These are phyloP conservation scores for Lypha dubia DNA, from an alignment of 2,888 invertebrate genomes.

Conservation along the genomic window DNA sequence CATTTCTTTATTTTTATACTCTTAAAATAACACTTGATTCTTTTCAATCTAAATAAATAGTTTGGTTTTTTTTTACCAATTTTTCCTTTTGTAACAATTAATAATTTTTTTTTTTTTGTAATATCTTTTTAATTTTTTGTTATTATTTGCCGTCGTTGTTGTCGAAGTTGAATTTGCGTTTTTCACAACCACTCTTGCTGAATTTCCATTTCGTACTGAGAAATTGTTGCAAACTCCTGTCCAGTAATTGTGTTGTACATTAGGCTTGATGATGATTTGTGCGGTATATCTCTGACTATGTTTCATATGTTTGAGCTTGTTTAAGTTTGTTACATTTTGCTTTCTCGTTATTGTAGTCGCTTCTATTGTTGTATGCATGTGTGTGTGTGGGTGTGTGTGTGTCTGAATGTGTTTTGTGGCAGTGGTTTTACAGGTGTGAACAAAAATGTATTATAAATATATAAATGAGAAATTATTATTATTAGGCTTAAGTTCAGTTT, in stretches of 20 bases:
- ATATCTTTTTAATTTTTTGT: constrained; percentile 57
- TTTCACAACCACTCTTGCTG: constrained; percentile 76
- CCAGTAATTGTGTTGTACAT: constrained; percentile 67
- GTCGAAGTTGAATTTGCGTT: constrained; percentile 45
- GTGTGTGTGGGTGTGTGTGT: not conserved
- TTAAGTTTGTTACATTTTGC: constrained; percentile 56
- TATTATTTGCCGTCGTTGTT: constrained; percentile 22
- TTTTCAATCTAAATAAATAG: constrained; percentile 61
- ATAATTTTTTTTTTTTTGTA: constrained; percentile 36
- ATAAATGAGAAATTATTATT: too few relatives aligned
- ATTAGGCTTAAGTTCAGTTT: too few relatives aligned
- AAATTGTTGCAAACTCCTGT: constrained; percentile 69
- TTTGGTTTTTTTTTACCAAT: constrained; percentile 34
- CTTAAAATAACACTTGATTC: constrained; percentile 56
- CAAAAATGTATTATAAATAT: not conserved
- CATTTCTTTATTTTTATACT: constrained; percentile 40
- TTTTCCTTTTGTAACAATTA: constrained; percentile 42
- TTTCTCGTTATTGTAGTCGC: constrained; percentile 38
- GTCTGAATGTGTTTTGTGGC: not conserved
- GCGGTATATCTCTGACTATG: constrained; percentile 32
- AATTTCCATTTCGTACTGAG: constrained; percentile 80
- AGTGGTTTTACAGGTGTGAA: constrained; percentile 32
- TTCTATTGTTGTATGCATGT: constrained; percentile 6
- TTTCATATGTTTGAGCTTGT: constrained; percentile 43
- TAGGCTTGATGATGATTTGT: constrained; percentile 33